phyloP scores from a whole-genome alignment of 2,888 invertebrate species.

The Alitta virens region DNA sequence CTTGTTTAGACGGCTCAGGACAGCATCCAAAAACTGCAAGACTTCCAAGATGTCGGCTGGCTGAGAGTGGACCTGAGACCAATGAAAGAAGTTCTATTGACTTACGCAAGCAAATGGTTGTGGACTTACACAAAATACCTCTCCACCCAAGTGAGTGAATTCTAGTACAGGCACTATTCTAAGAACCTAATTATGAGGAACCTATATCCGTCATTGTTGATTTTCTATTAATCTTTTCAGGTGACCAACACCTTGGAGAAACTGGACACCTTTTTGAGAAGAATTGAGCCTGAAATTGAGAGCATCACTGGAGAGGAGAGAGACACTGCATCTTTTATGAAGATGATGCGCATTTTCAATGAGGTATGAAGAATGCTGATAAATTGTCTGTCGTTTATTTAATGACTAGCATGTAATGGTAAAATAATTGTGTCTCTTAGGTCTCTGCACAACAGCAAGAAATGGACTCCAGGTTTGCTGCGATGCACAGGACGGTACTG shows the following conservation, averaged over 20 bases:
- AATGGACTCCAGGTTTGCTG: slow-evolving; percentile 56
- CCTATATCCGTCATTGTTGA: too few relatives aligned
- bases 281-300: slow-evolving; percentile 57
- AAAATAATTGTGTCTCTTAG: slow-evolving; percentile 26
- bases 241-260: slow-evolving; percentile 41
- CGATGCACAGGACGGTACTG: slow-evolving; percentile 54
- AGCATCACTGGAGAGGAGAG: slow-evolving; percentile 55
- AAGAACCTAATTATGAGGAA: too few relatives aligned
- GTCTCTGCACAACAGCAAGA: slow-evolving; percentile 54
- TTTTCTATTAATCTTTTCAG: too few relatives aligned
- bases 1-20: slow-evolving; percentile 49
- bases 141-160: slow-evolving; percentile 52
- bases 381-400: too few relatives aligned
- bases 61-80: slow-evolving; percentile 53
- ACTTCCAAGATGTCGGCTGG: slow-evolving; percentile 54
- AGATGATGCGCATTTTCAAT: slow-evolving; percentile 57
- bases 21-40: slow-evolving; percentile 47
- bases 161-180: too few relatives aligned
- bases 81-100: slow-evolving; percentile 55
- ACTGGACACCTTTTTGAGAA: slow-evolving; percentile 51
- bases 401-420: too few relatives aligned
- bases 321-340: slow-evolving; percentile 56
- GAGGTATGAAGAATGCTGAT: slow-evolving; percentile 36
- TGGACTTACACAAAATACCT: slow-evolving; percentile 57
- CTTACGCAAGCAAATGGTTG: slow-evolving; percentile 56